Evolutionary conservation across 2,113 vertebrate genomes (phyloP).

Genomic region (Mugil cephalus): DNA sequence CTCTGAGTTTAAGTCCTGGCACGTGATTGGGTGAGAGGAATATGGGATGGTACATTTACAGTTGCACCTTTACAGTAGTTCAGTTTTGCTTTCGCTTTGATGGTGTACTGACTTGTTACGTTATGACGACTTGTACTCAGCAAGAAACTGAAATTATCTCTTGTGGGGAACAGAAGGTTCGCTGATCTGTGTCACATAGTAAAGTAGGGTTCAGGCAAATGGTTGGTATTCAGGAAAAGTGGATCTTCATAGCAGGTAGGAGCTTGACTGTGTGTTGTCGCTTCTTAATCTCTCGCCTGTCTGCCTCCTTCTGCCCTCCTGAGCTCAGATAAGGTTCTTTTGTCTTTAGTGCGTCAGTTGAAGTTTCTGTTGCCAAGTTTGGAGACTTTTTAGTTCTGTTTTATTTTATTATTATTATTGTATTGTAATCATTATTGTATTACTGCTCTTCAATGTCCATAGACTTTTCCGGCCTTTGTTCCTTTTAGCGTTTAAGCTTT

Average conservation of each 20-base stretch:
- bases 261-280: background rate
- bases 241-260: constrained; percentile 49
- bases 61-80: constrained; percentile 21
- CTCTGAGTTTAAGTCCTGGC: constrained; percentile 42
- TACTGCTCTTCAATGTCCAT: background rate
- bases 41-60: background rate
- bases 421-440: background rate
- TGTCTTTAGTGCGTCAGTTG: background rate
- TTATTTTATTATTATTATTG: background rate
- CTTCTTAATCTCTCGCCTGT: background rate
- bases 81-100: constrained; percentile 70
- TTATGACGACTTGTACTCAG: constrained; percentile 32
- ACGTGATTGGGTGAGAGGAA: constrained; percentile 58
- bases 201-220: constrained; percentile 10
- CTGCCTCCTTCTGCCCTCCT: background rate
- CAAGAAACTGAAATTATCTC: constrained; percentile 43
- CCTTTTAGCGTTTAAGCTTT: background rate
- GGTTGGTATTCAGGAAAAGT: constrained; percentile 15
- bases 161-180: background rate
- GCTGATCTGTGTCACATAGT: background rate
- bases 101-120: background rate
- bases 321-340: background rate
- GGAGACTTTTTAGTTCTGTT: background rate
- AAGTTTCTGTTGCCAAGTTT: background rate
- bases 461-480: background rate